Conservation (phyloP, 2,888 invertebrate species). For the Caenorhabditis sp. region DNA sequence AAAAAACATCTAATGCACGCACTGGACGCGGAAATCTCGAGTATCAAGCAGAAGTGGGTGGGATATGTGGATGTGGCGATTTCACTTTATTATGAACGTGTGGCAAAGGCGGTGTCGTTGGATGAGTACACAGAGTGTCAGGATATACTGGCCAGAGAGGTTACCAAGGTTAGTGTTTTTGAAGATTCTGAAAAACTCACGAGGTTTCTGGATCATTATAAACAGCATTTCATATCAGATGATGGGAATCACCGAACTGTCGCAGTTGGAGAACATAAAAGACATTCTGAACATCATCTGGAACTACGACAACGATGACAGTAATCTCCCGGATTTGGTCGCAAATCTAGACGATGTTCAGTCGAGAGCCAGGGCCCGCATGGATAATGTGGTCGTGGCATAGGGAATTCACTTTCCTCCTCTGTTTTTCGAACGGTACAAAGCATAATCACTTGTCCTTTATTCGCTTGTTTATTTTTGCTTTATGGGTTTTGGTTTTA, state of each 20-base stretch:
- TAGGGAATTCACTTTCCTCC: too few species aligned
- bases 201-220: too few species aligned
- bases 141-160: conserved; percentile 36
- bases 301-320: conserved; percentile 47
- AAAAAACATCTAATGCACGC: conserved; percentile 56
- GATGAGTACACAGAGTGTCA: conserved; percentile 64
- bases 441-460: too few species aligned
- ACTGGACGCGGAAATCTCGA: conserved; percentile 50
- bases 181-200: background rate
- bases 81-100: conserved; percentile 42
- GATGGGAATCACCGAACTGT: conserved; percentile 61
- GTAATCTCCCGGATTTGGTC: conserved; percentile 31
- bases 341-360: conserved; percentile 67
- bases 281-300: conserved; percentile 60
- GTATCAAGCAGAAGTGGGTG: conserved; percentile 54
- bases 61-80: conserved; percentile 50
- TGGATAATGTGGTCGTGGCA: conserved; percentile 36
- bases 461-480: too few species aligned
- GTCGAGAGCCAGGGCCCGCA: conserved; percentile 35
- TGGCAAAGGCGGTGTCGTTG: conserved; percentile 56
- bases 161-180: conserved; percentile 31
- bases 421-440: too few species aligned
- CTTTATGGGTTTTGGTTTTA: too few species aligned
- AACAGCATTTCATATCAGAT: too few species aligned
- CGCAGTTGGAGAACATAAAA: conserved; percentile 54